Percentiles rank a stretch among this genome's conserved stretches.
These are phyloP conservation scores for Argynnis bischoffii DNA, from an alignment of 2,888 invertebrate species.

Conservation along the genomic window DNA sequence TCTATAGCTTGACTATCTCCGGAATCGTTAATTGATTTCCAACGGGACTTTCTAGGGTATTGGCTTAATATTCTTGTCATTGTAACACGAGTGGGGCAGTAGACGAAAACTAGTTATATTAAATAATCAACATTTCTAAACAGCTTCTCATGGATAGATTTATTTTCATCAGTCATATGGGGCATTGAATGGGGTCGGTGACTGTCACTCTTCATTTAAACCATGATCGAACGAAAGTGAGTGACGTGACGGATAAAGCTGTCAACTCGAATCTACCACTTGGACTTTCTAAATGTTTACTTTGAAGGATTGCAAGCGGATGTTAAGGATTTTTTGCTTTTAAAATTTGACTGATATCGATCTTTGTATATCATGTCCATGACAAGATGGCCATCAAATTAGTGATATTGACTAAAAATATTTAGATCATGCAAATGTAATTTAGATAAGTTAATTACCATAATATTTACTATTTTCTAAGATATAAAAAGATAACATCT, in stretches of 20 bases:
- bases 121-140: neutral
- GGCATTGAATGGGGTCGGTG: slow-evolving; percentile 24
- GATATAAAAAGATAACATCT: too few relatives aligned
- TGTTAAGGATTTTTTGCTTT: slow-evolving; percentile 25
- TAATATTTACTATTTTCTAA: too few relatives aligned
- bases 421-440: neutral
- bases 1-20: too few relatives aligned
- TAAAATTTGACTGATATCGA: slow-evolving; percentile 12
- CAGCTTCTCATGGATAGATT: slow-evolving; percentile 29
- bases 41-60: too few relatives aligned
- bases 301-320: slow-evolving; percentile 23
- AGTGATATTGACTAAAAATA: neutral
- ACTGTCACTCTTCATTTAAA: slow-evolving; percentile 35
- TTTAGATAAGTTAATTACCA: neutral
- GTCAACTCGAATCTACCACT: slow-evolving; percentile 28
- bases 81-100: neutral
- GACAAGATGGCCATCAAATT: neutral
- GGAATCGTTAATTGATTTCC: too few relatives aligned
- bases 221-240: slow-evolving; percentile 27
- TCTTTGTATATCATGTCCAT: neutral
- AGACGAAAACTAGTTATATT: neutral
- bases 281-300: slow-evolving; percentile 35
- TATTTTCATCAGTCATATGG: slow-evolving; percentile 28
- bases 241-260: slow-evolving; percentile 27
- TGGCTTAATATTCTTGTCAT: too few relatives aligned